phyloP scores from a whole-genome alignment of 2,888 invertebrate genomes.

The Pseudolycoriella hygida region DNA sequence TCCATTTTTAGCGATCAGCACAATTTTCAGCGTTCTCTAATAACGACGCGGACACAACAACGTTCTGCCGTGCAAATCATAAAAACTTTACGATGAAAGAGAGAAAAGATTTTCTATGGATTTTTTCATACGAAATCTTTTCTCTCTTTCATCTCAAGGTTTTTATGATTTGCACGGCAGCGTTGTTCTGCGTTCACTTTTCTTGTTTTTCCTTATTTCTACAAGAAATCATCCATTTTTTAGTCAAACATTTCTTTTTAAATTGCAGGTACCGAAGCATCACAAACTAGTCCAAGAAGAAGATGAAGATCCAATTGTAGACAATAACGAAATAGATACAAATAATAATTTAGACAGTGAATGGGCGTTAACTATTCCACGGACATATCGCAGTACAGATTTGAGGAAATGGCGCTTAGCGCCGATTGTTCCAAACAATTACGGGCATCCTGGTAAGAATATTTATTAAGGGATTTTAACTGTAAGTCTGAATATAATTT shows the following conservation, averaged over 20 bases:
- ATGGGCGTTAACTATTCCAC: slow-evolving; percentile 14
- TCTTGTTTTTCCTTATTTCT: too few species aligned
- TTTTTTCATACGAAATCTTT: too few species aligned
- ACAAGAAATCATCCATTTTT: too few species aligned
- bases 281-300: neutral
- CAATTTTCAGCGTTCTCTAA: too few species aligned
- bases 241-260: neutral
- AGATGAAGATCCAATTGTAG: slow-evolving; percentile 27
- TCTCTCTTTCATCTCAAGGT: too few species aligned
- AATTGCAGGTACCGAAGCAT: neutral
- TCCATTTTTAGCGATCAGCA: too few species aligned
- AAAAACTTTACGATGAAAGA: too few species aligned
- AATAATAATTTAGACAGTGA: slow-evolving; percentile 25
- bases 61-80: too few species aligned
- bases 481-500: neutral
- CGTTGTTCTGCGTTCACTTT: too few species aligned
- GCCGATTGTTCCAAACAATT: slow-evolving; percentile 45
- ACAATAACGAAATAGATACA: slow-evolving; percentile 29
- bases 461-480: slow-evolving; percentile 34
- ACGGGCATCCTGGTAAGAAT: slow-evolving; percentile 73
- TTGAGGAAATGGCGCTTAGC: slow-evolving; percentile 57
- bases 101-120: too few species aligned
- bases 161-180: too few species aligned
- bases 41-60: too few species aligned
- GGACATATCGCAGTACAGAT: slow-evolving; percentile 27